Evolutionary conservation across 2,113 vertebrate species (phyloP).

Genomic region (Callaeas wilsoni): DNA sequence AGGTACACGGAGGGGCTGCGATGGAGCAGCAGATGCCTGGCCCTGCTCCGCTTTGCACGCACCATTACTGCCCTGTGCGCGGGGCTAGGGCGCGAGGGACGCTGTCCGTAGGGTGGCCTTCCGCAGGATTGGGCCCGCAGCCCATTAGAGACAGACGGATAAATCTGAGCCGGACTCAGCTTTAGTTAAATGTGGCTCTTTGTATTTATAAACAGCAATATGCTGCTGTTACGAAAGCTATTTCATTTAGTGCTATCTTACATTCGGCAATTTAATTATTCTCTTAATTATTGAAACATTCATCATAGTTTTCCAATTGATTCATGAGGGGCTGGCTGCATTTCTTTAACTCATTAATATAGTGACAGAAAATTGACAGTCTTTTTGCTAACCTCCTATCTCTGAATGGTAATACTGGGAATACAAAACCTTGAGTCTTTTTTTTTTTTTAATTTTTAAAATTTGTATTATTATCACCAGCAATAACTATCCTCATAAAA

Average conservation of each 20-base stretch:
- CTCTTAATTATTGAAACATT: constrained; percentile 68
- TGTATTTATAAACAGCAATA: constrained; percentile 53
- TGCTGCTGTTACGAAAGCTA: neutral
- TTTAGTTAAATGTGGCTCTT: constrained; percentile 34
- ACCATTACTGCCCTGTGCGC: fast-evolving
- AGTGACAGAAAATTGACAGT: neutral
- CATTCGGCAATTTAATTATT: constrained; percentile 64
- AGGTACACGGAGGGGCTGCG: neutral
- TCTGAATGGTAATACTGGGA: neutral
- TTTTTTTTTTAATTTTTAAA: neutral
- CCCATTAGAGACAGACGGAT: neutral
- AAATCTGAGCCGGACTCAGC: neutral
- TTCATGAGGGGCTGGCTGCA: constrained; percentile 54
- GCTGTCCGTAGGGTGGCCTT: too few relatives aligned
- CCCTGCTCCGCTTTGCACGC: neutral
- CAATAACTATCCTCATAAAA: constrained; percentile 48
- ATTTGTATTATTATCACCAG: constrained; percentile 16
- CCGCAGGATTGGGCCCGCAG: neutral
- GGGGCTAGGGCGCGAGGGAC: too few relatives aligned
- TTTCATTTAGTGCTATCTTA: constrained; percentile 61
- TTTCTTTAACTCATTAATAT: constrained; percentile 58
- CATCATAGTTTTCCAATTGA: constrained; percentile 62
- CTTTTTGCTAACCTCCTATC: constrained; percentile 7
- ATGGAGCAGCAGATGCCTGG: neutral
- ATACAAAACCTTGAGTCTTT: neutral